phyloP scores from a whole-genome alignment of 2,797 vertebrate species.

The Falco cherrug region DNA sequence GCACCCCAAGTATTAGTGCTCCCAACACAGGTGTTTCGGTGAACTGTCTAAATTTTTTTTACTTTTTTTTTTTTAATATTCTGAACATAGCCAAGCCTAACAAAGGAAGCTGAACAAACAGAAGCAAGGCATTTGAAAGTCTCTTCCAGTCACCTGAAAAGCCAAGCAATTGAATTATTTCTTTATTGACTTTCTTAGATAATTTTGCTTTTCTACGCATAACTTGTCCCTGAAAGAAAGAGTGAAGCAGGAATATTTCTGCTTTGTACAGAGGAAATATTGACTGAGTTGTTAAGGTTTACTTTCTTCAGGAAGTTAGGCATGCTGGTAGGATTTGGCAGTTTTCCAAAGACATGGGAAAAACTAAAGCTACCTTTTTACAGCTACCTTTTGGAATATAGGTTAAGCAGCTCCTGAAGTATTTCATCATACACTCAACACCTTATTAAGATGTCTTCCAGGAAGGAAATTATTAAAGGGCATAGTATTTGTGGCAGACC shows the following conservation, averaged over 20 bases:
- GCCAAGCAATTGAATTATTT: neutral
- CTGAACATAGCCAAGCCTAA: neutral
- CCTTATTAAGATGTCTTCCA: neutral
- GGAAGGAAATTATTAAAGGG: neutral
- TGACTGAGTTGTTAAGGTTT: neutral
- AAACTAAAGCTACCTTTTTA: neutral
- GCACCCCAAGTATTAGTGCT: neutral
- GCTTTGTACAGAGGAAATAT: neutral
- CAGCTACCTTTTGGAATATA: neutral
- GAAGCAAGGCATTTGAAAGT: neutral
- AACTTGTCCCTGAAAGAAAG: neutral
- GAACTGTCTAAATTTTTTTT: neutral
- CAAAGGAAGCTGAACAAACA: neutral
- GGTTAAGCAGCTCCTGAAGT: neutral
- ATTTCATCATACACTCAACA: neutral
- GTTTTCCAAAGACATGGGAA: neutral
- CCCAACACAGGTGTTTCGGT: neutral
- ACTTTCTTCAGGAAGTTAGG: neutral
- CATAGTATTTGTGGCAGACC: neutral
- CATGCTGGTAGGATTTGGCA: neutral
- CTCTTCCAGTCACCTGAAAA: neutral
- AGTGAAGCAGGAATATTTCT: rapidly evolving
- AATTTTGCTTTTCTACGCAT: neutral
- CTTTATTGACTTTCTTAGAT: neutral
- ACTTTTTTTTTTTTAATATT: neutral